Percentiles rank a stretch among this genome's conserved stretches.
These are phyloP conservation scores for Anhinga rufa DNA, from an alignment of 2,113 vertebrate species.

Conservation along the genomic window DNA sequence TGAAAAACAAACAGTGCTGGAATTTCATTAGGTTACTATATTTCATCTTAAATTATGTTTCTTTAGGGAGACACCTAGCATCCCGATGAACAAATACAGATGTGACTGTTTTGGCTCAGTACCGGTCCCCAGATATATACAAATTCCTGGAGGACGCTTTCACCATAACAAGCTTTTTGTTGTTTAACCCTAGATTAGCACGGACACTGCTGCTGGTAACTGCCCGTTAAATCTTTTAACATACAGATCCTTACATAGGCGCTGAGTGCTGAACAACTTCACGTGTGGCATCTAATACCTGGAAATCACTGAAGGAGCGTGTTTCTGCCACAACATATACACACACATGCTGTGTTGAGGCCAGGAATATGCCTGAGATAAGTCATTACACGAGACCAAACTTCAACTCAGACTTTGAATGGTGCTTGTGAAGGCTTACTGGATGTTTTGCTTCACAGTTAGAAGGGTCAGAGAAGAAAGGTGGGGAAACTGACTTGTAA, in stretches of 20 bases:
- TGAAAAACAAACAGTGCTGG: background rate
- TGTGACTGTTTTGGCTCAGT: background rate
- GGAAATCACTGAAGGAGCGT: background rate
- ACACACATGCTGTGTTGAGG: background rate
- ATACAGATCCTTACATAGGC: background rate
- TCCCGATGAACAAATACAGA: background rate
- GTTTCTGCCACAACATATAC: background rate
- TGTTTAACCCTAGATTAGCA: background rate
- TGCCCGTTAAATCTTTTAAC: background rate
- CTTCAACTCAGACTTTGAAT: background rate
- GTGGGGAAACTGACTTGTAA: background rate
- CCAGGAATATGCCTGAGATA: background rate
- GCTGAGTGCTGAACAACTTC: background rate
- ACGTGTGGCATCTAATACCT: background rate
- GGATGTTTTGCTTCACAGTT: background rate
- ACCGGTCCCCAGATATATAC: background rate
- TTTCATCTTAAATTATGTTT: background rate
- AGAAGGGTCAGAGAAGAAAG: background rate
- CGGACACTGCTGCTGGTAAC: background rate
- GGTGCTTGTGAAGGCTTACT: background rate
- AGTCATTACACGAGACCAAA: background rate
- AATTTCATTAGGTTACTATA: background rate
- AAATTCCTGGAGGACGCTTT: background rate
- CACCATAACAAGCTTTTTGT: background rate
- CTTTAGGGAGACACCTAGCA: background rate